Percentiles rank a stretch among this genome's conserved stretches.
These are phyloP conservation scores for Chaenocephalus aceratus DNA, from an alignment of 2,113 vertebrate genomes.

Conservation along the genomic window DNA sequence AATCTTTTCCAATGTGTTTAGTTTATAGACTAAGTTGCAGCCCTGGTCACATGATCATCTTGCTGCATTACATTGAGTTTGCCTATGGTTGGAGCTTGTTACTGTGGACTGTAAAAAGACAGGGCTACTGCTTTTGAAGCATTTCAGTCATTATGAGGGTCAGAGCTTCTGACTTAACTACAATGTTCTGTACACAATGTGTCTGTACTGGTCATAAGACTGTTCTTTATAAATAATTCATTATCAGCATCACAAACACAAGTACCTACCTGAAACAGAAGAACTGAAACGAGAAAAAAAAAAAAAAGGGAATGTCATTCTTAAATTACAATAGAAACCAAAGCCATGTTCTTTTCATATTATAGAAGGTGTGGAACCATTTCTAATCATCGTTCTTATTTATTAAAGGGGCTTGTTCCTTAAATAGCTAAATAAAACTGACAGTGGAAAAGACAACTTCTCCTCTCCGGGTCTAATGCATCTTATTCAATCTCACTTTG, in stretches of 20 bases:
- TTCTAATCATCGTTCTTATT: conserved; percentile 53
- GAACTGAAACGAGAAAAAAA: conserved; percentile 39
- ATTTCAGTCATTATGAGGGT: conserved; percentile 5
- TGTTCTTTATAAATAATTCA: conserved; percentile 15
- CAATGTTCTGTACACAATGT: conserved; percentile 9
- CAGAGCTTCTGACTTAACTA: conserved; percentile 7
- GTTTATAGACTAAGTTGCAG: no score
- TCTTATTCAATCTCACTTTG: conserved; percentile 39
- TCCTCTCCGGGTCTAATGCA: conserved; percentile 47
- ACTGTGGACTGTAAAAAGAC: no score
- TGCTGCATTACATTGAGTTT: neutral
- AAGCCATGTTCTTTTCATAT: conserved; percentile 18
- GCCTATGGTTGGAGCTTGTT: neutral
- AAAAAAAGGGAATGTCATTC: no score
- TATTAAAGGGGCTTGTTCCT: conserved; percentile 36
- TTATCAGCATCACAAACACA: neutral
- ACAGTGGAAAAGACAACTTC: conserved; percentile 45
- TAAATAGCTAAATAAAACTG: conserved; percentile 55
- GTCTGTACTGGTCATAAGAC: conserved; percentile 27
- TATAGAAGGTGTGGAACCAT: conserved; percentile 17
- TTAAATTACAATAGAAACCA: conserved; percentile 40
- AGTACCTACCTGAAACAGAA: conserved; percentile 10
- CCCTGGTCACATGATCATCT: neutral
- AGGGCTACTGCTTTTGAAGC: neutral
- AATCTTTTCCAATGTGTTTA: no score